Conservation (phyloP, 2,113 vertebrate species). For the Tyto alba region DNA sequence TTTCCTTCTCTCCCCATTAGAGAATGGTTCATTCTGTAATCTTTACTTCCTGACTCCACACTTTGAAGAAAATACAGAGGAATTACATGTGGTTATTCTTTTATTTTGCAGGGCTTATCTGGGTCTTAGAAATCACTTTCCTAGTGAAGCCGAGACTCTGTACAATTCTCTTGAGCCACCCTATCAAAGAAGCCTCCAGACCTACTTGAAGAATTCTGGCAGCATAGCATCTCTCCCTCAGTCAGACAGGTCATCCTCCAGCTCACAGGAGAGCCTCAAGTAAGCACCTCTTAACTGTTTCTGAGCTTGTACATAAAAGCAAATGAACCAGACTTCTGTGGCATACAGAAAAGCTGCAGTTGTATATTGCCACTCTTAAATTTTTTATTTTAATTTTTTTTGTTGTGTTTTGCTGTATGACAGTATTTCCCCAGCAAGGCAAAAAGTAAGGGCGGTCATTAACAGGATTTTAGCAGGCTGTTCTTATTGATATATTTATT, state of each 20-base stretch:
- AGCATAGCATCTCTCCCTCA: constrained; percentile 94
- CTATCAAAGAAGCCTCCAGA: constrained; percentile 93
- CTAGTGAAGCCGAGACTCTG: constrained; percentile 84
- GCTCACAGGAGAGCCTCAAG: constrained; percentile 98
- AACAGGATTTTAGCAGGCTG: not conserved
- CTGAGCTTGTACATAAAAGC: not conserved
- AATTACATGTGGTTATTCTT: not conserved
- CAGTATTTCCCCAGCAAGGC: not conserved
- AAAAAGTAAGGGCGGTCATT: not conserved
- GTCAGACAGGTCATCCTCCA: constrained; percentile 96
- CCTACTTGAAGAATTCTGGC: constrained; percentile 88
- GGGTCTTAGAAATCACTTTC: constrained; percentile 93
- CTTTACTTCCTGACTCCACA: not conserved
- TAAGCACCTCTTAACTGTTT: constrained; percentile 66
- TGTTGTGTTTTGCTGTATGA: rapidly evolving
- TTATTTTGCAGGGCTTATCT: constrained; percentile 84
- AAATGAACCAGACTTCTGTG: not conserved
- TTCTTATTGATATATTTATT: not conserved
- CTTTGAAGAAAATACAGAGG: not conserved
- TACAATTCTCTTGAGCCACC: constrained; percentile 92
- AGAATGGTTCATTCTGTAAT: not conserved
- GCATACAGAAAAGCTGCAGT: not conserved
- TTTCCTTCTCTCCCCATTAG: not conserved
- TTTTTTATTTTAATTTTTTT: not conserved
- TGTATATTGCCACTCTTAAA: not conserved